Evolutionary conservation across 2,113 vertebrate species (phyloP).

Genomic region (Rhagologus leucostigma): DNA sequence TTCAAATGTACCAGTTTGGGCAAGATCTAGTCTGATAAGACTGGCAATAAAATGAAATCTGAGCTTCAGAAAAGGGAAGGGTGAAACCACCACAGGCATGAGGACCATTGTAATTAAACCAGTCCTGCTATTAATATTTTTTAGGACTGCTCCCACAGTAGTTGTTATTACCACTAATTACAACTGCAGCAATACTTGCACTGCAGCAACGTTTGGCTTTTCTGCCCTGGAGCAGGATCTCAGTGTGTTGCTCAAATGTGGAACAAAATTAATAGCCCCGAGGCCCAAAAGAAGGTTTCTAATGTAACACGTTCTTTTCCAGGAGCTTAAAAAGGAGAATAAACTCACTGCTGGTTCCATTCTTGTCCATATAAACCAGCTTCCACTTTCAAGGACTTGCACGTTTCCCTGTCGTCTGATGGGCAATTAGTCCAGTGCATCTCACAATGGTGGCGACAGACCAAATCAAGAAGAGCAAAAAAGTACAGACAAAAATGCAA

Average conservation of each 20-base stretch:
- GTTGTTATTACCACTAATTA: not conserved
- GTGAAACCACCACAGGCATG: not conserved
- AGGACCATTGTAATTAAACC: not conserved
- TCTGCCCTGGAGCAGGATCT: not conserved
- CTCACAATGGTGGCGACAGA: constrained; percentile 1
- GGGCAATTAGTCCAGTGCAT: constrained; percentile 10
- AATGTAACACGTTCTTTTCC: not conserved
- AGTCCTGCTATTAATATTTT: not conserved
- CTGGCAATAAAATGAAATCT: not conserved
- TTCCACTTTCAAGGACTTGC: not conserved
- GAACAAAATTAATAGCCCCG: not conserved
- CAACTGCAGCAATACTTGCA: not conserved
- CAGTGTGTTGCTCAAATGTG: not conserved
- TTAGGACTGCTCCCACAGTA: not conserved
- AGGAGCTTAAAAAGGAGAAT: not conserved
- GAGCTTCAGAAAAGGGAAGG: not conserved
- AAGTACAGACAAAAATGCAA: constrained; percentile 24
- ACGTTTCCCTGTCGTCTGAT: not conserved
- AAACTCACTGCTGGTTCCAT: not conserved
- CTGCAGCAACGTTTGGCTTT: not conserved
- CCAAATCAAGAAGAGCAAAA: not conserved
- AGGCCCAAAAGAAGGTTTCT: not conserved
- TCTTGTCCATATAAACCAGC: not conserved
- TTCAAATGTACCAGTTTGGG: not conserved
- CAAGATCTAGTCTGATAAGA: not conserved